A percentile compares a stretch with the other conserved stretches of the same genome.
phyloP scores from a whole-genome alignment of 2,113 vertebrate species.

The Cinclus mexicanus region DNA sequence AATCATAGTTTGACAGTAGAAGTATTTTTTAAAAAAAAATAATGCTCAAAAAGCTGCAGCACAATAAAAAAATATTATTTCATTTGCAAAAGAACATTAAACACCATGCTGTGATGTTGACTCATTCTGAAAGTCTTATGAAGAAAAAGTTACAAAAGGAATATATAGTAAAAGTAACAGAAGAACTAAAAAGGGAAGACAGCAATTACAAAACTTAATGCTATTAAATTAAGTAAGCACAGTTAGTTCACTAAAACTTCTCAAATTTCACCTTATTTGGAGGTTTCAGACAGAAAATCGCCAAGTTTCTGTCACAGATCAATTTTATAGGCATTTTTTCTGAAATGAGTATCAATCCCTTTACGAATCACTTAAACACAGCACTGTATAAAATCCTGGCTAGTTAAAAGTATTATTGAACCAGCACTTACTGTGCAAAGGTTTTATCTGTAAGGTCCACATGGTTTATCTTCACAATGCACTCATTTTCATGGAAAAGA shows the following conservation, averaged over 20 bases:
- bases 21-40: neutral
- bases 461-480: slow-evolving; percentile 92
- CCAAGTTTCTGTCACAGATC: neutral
- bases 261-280: neutral
- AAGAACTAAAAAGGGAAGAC: neutral
- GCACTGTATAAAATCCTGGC: neutral
- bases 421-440: slow-evolving; percentile 88
- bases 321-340: neutral
- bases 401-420: neutral
- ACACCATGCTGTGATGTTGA: neutral
- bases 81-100: neutral
- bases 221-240: neutral
- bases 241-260: neutral
- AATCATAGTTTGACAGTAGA: neutral
- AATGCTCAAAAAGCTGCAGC: neutral
- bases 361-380: slow-evolving; percentile 10
- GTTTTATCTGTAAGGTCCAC: slow-evolving; percentile 90
- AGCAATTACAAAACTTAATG: neutral
- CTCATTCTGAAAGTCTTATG: neutral
- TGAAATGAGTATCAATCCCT: neutral
- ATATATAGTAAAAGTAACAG: neutral
- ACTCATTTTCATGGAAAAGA: slow-evolving; percentile 90
- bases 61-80: neutral
- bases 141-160: neutral
- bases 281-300: neutral